Base-by-base conservation (phyloP, 1,140 invertebrate species). In the Bombus terrestris region DNA sequence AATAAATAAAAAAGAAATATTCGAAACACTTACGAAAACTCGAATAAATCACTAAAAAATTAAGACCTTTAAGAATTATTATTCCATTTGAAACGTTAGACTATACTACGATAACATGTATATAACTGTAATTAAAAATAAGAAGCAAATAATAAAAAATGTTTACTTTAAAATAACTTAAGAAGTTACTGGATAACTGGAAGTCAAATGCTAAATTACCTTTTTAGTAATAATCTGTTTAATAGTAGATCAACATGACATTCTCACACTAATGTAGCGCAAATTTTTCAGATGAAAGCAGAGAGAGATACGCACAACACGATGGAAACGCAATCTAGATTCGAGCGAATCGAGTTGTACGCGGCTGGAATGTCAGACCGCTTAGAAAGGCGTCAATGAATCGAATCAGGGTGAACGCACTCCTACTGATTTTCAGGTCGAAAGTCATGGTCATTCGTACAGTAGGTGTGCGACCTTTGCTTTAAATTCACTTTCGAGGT, bases 321-420 rank as follows among this genome's bases (percentile, higher is more conserved):
- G 66, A 79, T 37, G 62, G 88, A 89, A 90, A 89, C 57, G 89
- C 80, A 89, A 90, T 89, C 82, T 85, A 75, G 89, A 90, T 85
- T 89, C 85, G 78, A 89, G 62, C 41, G 72, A 62, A 68, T 66
- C 59, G 69, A 82, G 32, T 72, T 71, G 79, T 39, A 80, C 69
- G 59, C 59, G 69, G 28, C 22, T 69, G 74, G 84, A 85, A 85
- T 85, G 79, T 43, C 78, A 66, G 71, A 25, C 53, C 59, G 71
- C 79, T 85, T 81, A 81, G 78, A 85, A 85, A 85, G 84, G 78
- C 79, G 84, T 85, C 76, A 85, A 85, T 85, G 84, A 85, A 75
- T 85, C 78, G 84, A 74, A 85, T 85, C 84, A 85, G 79, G 72
- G 84, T 85, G 84, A 81, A 85, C 71, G 84, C 71, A 81, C 84